Base-by-base conservation (phyloP, 2,888 invertebrate species). In the Hesperia comma region DNA sequence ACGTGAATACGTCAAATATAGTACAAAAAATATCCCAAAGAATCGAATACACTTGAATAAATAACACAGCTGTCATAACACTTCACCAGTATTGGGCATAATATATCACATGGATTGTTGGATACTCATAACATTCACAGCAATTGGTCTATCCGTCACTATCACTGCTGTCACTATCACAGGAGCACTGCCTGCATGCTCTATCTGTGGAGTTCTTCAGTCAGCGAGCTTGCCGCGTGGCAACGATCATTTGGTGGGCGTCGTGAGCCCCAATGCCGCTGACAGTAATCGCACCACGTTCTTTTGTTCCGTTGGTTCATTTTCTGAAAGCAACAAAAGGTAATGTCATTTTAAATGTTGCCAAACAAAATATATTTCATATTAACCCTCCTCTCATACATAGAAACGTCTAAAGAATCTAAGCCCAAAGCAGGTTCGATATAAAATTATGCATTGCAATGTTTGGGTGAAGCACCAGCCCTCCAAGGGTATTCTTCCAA, bases 281-380 rank as follows among this genome's bases (percentile, higher is more conserved):
- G 97, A 97, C 66, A 98, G 89, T 72, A 98, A 89, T 70, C 96
- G 95, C 14, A 97, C 95, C 8, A 98, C 96, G 76, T 96, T 96
- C 83, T 95, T 96, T 73, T 95, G 95, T 76, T 96, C 96, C 4
- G 95, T 93, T 40, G 93, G 93, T 74, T 96, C 96, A 70, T 95
- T 95, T 86, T 95, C 95, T 95, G 88, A 32, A 56, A 70, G 40
- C 41, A 21, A 62, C 26, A 26, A 26, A 26, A n/a, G 57, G 14
- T 26, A 57, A 46, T 17, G 17, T 46, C 10, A 49, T 41, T 19
- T 17, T 61, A 55, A 6, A 1, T 7, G 33, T 33, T 6, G 1
- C 7, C n/a, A n/a, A n/a, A n/a, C n/a, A n/a, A n/a, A n/a, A n/a
- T n/a, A n/a, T n/a, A n/a, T n/a, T n/a, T n/a, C n/a, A n/a, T n/a